A percentile compares a stretch with the other conserved stretches of the same genome.
Conservation (phyloP, 2,888 invertebrate species). For the Aphodius granarius region DNA sequence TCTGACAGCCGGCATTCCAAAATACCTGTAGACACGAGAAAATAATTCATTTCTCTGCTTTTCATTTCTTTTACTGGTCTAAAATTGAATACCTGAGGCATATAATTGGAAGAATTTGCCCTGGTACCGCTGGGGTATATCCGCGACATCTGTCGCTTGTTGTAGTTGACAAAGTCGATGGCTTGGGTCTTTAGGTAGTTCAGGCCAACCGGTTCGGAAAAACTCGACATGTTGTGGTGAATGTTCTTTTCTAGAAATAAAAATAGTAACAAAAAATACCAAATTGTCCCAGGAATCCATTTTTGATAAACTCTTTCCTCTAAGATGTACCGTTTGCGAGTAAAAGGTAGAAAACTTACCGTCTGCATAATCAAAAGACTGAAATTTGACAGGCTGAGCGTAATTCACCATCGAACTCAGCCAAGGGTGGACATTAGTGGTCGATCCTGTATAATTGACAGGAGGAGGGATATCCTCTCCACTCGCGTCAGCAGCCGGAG, state of each 20-base stretch:
- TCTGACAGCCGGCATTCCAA: conserved; percentile 99
- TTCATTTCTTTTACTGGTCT: no score
- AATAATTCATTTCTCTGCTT: background rate
- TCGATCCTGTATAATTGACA: conserved; percentile 92
- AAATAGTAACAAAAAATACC: background rate
- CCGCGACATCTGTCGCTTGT: conserved; percentile 98
- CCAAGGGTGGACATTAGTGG: conserved; percentile 98
- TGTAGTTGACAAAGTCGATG: conserved; percentile 99
- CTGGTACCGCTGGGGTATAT: conserved; percentile 99
- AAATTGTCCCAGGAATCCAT: no score
- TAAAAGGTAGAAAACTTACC: conserved; percentile 63
- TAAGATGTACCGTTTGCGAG: no score
- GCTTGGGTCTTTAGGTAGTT: conserved; percentile 94
- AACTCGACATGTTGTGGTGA: conserved; percentile 99
- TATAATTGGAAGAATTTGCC: conserved; percentile 98
- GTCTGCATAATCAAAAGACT: conserved; percentile 95
- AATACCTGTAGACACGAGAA: conserved; percentile 73
- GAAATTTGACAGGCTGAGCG: conserved; percentile 99
- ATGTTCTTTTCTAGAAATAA: conserved; percentile 82
- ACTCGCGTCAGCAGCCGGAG: conserved; percentile 61
- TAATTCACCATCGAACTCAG: conserved; percentile 99
- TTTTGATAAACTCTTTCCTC: background rate
- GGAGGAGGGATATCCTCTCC: conserved; percentile 67
- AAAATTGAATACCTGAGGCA: conserved; percentile 87
- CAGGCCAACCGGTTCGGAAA: conserved; percentile 96